These are phyloP conservation scores for Drosophila quadrilineata DNA, from an alignment of 1,140 invertebrate genomes.

Conservation along the genomic window DNA sequence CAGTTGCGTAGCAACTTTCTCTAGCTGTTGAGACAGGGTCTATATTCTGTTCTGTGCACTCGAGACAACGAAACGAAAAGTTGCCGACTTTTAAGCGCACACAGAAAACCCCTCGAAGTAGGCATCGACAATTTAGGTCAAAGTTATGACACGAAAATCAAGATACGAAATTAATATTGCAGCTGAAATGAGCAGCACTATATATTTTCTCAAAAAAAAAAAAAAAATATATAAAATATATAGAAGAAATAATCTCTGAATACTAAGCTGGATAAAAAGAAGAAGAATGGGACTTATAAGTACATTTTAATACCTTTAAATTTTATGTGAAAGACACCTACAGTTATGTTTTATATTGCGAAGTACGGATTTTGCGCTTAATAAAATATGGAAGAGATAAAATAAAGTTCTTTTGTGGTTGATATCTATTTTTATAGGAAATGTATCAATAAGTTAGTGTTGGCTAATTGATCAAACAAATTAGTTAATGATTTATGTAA, in stretches of 20 bases:
- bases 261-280: no score
- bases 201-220: neutral
- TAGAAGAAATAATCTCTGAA: no score
- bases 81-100: constrained; percentile 53
- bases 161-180: constrained; percentile 46
- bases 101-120: constrained; percentile 41
- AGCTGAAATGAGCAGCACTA: constrained; percentile 26
- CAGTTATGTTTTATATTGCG: no score
- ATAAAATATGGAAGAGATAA: no score
- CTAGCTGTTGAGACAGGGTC: constrained; percentile 10
- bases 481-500: neutral
- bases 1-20: no score
- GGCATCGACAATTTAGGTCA: constrained; percentile 62
- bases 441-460: neutral
- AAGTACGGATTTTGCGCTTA: no score
- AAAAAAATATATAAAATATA: no score
- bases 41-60: constrained; percentile 24
- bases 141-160: constrained; percentile 46
- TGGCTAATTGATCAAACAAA: neutral
- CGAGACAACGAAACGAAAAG: constrained; percentile 73
- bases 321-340: no score
- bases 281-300: no score
- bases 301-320: no score
- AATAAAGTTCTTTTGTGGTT: no score
- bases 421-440: neutral